These are phyloP conservation scores for Macrophya annulata DNA, from an alignment of 2,888 invertebrate genomes.

Conservation along the genomic window DNA sequence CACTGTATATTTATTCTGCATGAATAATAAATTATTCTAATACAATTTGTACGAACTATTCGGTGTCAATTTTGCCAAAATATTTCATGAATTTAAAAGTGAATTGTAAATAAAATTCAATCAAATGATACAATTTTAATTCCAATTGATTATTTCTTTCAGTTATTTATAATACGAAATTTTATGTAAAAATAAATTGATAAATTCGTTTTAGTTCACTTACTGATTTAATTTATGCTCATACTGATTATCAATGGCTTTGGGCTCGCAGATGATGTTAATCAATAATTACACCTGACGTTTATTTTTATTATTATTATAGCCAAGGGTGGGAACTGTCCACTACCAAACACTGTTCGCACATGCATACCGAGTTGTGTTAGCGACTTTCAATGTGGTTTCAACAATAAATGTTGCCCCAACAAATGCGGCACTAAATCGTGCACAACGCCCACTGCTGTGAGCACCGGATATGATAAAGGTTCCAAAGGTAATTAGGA, in stretches of 20 bases:
- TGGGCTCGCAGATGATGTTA: neutral
- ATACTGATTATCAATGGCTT: neutral
- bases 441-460: slow-evolving; percentile 81
- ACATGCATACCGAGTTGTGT: slow-evolving; percentile 86
- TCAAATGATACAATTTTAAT: too few species aligned
- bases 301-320: slow-evolving; percentile 3
- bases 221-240: neutral
- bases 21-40: neutral
- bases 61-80: neutral
- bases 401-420: slow-evolving; percentile 86
- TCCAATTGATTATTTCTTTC: neutral
- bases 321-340: slow-evolving; percentile 82
- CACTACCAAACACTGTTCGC: slow-evolving; percentile 84
- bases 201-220: neutral
- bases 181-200: neutral
- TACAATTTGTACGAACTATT: neutral
- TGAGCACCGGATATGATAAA: slow-evolving; percentile 69
- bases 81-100: neutral
- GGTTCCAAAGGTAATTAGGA: slow-evolving; percentile 68
- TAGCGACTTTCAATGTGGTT: slow-evolving; percentile 85
- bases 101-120: neutral
- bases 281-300: neutral
- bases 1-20: neutral
- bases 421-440: slow-evolving; percentile 87
- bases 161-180: neutral